phyloP scores from a whole-genome alignment of 2,113 vertebrate species.

The Erythrocercus mccallii region DNA sequence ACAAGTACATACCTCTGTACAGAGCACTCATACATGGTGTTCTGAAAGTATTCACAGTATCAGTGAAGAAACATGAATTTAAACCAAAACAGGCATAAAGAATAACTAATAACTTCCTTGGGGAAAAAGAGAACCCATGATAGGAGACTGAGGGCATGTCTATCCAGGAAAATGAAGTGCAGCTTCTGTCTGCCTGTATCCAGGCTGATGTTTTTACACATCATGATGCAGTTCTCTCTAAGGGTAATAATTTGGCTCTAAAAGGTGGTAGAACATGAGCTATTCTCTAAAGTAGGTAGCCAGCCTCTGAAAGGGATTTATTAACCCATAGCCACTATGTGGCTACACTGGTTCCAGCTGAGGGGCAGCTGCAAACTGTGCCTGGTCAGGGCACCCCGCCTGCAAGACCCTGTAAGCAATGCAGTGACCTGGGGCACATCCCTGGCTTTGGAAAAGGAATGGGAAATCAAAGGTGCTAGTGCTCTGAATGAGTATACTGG shows the following conservation, averaged over 20 bases:
- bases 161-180: not conserved
- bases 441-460: not conserved
- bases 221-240: not conserved
- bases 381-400: not conserved
- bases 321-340: not conserved
- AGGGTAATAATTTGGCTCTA: not conserved
- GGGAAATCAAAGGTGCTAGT: not conserved
- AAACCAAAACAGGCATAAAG: slow-evolving; percentile 11
- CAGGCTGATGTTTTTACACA: not conserved
- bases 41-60: not conserved
- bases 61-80: not conserved
- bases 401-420: accelerated
- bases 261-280: not conserved
- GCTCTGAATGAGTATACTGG: not conserved
- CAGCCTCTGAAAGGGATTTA: not conserved
- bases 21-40: not conserved
- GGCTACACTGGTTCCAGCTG: not conserved
- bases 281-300: not conserved
- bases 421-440: no score
- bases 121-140: not conserved
- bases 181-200: not conserved
- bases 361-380: accelerated
- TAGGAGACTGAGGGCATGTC: not conserved
- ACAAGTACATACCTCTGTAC: not conserved
- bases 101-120: not conserved